Percentiles rank a stretch among this genome's conserved stretches.
phyloP scores from a whole-genome alignment of 2,113 vertebrate species.

The Brachyhypopomus occidentalis region DNA sequence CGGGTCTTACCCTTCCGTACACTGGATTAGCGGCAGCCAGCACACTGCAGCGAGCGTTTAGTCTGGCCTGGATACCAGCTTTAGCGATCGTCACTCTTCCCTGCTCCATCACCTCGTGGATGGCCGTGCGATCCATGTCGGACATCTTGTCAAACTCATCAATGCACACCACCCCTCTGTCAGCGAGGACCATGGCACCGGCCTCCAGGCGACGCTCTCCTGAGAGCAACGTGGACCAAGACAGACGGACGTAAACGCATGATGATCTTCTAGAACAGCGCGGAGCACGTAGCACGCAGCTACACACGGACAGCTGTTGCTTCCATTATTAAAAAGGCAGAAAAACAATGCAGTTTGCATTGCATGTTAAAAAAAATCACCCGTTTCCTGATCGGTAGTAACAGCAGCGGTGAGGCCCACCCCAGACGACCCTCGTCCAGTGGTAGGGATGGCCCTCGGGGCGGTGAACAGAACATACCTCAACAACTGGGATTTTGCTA shows the following conservation, averaged over 20 bases:
- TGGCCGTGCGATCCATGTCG: conserved; percentile 57
- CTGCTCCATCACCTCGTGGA: conserved; percentile 65
- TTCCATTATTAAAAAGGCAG: not conserved
- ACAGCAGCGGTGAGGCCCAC: conserved; percentile 72
- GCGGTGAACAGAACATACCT: conserved; percentile 69
- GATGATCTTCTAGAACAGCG: too few species aligned
- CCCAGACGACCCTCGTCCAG: conserved; percentile 68
- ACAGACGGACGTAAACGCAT: too few species aligned
- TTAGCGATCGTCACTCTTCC: conserved; percentile 66
- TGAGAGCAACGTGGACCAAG: not conserved
- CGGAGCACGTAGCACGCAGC: not conserved
- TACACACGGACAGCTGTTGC: too few species aligned
- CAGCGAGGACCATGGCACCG: conserved; percentile 58
- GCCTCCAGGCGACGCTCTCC: conserved; percentile 50
- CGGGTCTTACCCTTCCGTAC: conserved; percentile 54
- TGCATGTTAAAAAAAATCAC: conserved; percentile 51
- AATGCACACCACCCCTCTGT: conserved; percentile 55
- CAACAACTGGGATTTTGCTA: conserved; percentile 68
- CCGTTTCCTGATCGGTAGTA: conserved; percentile 72
- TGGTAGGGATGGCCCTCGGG: conserved; percentile 66
- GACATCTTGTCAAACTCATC: conserved; percentile 70
- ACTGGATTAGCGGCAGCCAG: conserved; percentile 67
- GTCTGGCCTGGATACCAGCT: conserved; percentile 65
- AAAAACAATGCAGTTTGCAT: not conserved
- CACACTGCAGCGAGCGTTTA: conserved; percentile 69